These are phyloP conservation scores for Porites divaricata DNA, from an alignment of 92 coral and sea anemone species.

Conservation along the genomic window DNA sequence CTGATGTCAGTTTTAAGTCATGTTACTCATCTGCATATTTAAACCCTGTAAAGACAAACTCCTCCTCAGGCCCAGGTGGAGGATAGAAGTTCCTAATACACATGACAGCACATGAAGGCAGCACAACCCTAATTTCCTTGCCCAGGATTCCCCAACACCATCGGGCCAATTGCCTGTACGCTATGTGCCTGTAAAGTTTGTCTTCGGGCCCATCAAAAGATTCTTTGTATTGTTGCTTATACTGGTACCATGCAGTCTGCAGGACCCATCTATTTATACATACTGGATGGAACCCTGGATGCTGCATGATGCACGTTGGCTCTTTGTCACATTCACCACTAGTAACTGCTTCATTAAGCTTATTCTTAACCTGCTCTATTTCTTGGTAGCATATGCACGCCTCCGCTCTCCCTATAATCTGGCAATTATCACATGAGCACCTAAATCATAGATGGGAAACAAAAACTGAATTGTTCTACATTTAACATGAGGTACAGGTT, in stretches of 20 bases:
- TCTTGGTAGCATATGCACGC: conserved; percentile 40
- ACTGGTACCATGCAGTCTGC: conserved; percentile 37
- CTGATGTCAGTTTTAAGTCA: too few relatives aligned
- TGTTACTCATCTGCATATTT: neutral
- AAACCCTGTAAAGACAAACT: conserved; percentile 47
- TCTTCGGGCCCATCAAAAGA: conserved; percentile 16
- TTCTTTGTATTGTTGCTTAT: conserved; percentile 34
- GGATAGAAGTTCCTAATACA: conserved; percentile 42
- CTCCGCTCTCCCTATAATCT: conserved; percentile 34
- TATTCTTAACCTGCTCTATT: conserved; percentile 29
- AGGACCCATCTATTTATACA: conserved; percentile 39
- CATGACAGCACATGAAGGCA: conserved; percentile 51
- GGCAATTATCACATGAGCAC: conserved; percentile 37
- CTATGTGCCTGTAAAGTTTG: conserved; percentile 45
- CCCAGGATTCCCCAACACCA: conserved; percentile 53
- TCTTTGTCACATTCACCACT: conserved; percentile 17
- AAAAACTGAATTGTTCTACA: too few relatives aligned
- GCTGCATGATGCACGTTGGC: conserved; percentile 34
- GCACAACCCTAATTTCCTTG: conserved; percentile 34
- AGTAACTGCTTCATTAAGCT: conserved; percentile 28
- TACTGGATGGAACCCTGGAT: conserved; percentile 43
- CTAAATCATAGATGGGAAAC: neutral
- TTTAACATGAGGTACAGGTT: too few relatives aligned
- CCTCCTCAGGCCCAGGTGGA: conserved; percentile 45
- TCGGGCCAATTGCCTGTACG: conserved; percentile 36